Base-by-base conservation (phyloP, 2,113 vertebrate species). In the Mionectes macconnelli region DNA sequence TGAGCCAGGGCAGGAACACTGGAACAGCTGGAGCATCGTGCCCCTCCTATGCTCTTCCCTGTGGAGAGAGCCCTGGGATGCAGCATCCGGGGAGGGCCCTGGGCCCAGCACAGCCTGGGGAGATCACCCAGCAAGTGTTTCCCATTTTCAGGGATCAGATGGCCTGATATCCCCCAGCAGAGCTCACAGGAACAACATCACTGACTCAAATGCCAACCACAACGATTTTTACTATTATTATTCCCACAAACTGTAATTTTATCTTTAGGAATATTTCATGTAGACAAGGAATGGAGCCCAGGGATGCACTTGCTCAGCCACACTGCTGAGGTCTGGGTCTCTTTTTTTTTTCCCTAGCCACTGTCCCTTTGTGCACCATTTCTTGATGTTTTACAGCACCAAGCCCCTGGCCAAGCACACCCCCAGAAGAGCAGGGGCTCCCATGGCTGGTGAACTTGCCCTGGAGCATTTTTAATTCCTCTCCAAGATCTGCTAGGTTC, bases 41-140 rank as follows among this genome's bases (percentile, higher is more conserved):
- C 24, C 4, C 10, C 27, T 24, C 45, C 33, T 6, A 40, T 28
- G 67, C 56, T 72, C 16, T 42, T 11, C 37, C 23, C 52, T 2
- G 1, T 2, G 67, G 23, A 64, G 45, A 64, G 21, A 30, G 3
- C 18, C 39, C 35, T 3, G 0, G 63, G 10, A 17, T 50, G 60
- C 39, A 49, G 78, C 35, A 77, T 21, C 75, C 55, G 1, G 1
- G 50, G 59, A 42, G 15, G 30, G 47, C 20, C 22, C 60, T 10
- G 5, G 25, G 16, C 39, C 44, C 10, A 4, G n/a, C 63, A 20
- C 27, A 66, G 40, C 21, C 63, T 0, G 0, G 12, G 23, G 55
- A 30, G 13, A 57, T 49, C 40, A 25, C 45, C 33, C 25, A 35
- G 18, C 49, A 52, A 25, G 44, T 9, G 18, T 47, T n/a, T 56